phyloP scores from a whole-genome alignment of 2,797 vertebrate species.

The Vipera ursinii region DNA sequence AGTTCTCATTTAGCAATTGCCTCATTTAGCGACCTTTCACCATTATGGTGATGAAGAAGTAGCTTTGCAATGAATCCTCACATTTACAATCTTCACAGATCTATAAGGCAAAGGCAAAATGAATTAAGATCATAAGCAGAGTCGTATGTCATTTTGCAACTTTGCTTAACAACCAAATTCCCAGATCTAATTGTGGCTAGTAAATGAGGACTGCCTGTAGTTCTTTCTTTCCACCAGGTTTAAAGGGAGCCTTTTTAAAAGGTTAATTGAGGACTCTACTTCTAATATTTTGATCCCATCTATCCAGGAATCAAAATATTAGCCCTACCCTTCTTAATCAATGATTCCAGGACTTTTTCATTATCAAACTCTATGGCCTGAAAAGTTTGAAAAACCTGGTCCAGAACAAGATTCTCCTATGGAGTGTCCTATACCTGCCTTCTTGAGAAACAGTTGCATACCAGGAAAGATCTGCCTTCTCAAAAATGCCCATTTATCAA shows the following conservation, averaged over 20 bases:
- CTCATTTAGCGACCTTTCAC: background rate
- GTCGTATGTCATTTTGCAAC: background rate
- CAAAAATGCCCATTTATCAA: too few relatives aligned
- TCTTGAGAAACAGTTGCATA: too few relatives aligned
- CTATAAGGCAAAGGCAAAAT: background rate
- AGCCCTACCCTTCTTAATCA: too few relatives aligned
- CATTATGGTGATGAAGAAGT: background rate
- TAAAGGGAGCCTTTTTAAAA: background rate
- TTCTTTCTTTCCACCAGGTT: background rate
- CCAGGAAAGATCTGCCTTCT: too few relatives aligned
- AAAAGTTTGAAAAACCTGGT: too few relatives aligned
- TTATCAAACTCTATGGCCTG: too few relatives aligned
- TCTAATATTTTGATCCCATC: background rate
- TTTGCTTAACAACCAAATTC: background rate
- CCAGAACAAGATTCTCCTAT: too few relatives aligned
- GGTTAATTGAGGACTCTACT: background rate
- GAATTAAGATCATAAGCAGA: background rate
- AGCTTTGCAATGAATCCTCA: background rate
- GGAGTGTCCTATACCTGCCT: too few relatives aligned
- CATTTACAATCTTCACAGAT: background rate
- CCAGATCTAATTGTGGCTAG: background rate
- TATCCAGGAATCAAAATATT: too few relatives aligned
- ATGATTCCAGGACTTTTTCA: too few relatives aligned
- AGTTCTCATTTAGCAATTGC: background rate
- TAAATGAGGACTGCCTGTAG: background rate